Conservation (phyloP, 2,113 vertebrate species). For the Cisticola juncidis region DNA sequence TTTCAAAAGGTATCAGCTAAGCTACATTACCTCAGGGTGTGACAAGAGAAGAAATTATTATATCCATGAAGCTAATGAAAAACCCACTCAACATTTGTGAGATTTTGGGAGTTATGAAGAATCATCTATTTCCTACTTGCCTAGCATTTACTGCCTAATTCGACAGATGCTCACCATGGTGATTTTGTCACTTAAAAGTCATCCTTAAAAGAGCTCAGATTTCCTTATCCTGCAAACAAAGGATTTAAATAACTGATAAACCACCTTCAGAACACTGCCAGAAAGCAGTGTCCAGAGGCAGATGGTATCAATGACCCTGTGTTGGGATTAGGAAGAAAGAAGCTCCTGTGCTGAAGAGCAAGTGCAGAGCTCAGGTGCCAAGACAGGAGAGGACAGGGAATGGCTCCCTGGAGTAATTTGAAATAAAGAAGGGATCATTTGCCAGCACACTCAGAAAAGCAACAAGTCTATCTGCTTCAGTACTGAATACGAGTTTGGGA, state of each 20-base stretch:
- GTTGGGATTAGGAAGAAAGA: neutral
- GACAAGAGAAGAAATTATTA: neutral
- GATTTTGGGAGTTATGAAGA: neutral
- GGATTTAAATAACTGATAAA: neutral
- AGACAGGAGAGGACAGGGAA: neutral
- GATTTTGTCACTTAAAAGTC: neutral
- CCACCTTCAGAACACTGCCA: neutral
- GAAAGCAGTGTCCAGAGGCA: neutral
- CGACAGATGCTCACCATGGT: neutral
- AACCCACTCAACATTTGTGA: neutral
- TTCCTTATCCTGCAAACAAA: neutral
- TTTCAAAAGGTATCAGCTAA: neutral
- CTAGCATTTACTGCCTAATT: neutral
- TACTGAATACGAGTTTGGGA: neutral
- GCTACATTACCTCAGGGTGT: neutral
- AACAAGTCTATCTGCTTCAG: neutral
- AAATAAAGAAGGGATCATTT: neutral
- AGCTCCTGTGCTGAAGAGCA: neutral
- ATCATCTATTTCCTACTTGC: neutral
- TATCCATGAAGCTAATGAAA: neutral
- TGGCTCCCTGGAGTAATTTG: fast-evolving
- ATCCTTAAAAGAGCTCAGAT: neutral
- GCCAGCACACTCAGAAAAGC: neutral
- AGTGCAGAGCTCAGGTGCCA: neutral
- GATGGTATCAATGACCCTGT: fast-evolving